Base-by-base conservation (phyloP, 2,113 vertebrate species). In the Donacobius atricapilla region DNA sequence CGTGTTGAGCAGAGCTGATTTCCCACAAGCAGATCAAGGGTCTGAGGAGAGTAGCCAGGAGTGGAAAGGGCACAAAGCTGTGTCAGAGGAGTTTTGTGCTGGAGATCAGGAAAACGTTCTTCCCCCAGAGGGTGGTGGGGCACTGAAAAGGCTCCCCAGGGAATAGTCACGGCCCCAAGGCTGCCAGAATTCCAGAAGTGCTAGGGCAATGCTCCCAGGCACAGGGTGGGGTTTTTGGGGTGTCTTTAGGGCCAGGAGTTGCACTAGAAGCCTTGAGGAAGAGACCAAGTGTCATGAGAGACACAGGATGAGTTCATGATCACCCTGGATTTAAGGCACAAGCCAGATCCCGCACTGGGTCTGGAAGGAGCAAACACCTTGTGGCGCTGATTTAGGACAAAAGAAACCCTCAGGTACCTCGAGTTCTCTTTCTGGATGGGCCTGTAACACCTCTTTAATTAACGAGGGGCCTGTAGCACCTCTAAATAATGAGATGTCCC, bases 401-500 rank as follows among this genome's bases (percentile, higher is more conserved):
- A 83, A 65, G 0, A 2, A 10, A 0, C 8, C 17, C 14, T 65
- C 24, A 9, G 1, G 2, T 28, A 18, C 25, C 21, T 3, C 1
- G 10, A 57, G 25, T 15, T 44, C 21, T 18, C 14, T 19, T 19
- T 30, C 45, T 83, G 40, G 5, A 20, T 11, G 16, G 4, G 15
- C 3, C 7, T 25, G 19, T 15, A 24, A 40, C 0, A 0, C 13
- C 18, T 56, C 17, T 64, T 69, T 30, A 31, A 44, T 40, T 35
- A 64, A 48, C 0, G 0, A 69, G n/a, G 16, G 4, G 15, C 3
- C 7, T 25, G 19, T 15, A 24, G n/a, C 0, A 0, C 13, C 17
- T 64, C 64, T 30, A 31, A 44, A 37, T 35, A 64, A 48, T 0
- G 0, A 69, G 13, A 3, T 35, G 5, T 35, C 13, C 8, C 15